These are phyloP conservation scores for Bugula neritina DNA, from an alignment of 2,888 invertebrate species.

Conservation along the genomic window DNA sequence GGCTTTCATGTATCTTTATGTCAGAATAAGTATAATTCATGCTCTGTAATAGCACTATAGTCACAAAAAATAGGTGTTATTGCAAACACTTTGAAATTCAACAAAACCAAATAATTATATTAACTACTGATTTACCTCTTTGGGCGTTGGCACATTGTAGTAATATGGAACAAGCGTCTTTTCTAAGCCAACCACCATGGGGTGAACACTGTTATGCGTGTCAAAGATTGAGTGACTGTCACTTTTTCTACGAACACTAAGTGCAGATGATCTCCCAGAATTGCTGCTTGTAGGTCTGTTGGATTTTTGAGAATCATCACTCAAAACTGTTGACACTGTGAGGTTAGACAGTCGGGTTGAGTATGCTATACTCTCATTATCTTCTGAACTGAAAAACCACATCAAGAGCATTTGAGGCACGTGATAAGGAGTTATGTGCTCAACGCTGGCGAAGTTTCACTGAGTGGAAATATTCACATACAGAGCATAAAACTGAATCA, in stretches of 20 bases:
- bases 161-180: neutral
- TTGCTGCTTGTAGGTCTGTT: neutral
- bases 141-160: neutral
- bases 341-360: neutral
- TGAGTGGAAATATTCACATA: no score
- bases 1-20: neutral
- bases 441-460: no score
- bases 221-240: neutral
- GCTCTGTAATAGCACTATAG: neutral
- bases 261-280: neutral
- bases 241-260: neutral
- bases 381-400: no score
- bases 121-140: no score
- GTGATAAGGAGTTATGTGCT: no score
- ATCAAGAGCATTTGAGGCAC: no score
- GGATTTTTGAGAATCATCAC: neutral
- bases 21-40: neutral
- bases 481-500: no score
- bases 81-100: neutral
- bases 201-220: neutral
- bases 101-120: no score
- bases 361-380: neutral
- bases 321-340: neutral
- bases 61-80: neutral
- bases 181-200: neutral